phyloP scores from a whole-genome alignment of 1,140 invertebrate genomes.

The Papilio polytes region DNA sequence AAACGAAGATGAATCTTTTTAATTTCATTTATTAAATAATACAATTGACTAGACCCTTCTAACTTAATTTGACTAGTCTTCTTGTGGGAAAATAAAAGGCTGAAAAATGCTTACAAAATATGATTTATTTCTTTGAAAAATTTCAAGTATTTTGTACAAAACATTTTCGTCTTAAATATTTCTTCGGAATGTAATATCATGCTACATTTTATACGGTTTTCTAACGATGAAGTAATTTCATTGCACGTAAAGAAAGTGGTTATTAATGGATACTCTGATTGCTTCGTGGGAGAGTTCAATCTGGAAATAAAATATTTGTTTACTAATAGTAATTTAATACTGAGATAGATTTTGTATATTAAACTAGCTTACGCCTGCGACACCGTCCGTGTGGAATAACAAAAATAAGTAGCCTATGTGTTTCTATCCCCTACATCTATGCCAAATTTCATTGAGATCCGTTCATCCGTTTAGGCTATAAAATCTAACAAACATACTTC shows the following conservation, averaged over 20 bases:
- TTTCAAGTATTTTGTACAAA: background rate
- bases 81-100: background rate
- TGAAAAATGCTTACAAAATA: background rate
- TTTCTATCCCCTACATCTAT: too few species aligned
- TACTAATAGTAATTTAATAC: background rate
- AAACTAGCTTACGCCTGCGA: too few species aligned
- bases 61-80: background rate
- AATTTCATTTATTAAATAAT: too few species aligned
- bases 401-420: too few species aligned
- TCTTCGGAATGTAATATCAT: background rate
- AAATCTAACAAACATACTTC: too few species aligned
- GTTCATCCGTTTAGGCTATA: too few species aligned
- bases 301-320: background rate
- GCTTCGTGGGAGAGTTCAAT: background rate
- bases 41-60: too few species aligned
- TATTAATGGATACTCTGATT: background rate
- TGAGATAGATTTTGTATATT: too few species aligned
- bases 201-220: background rate
- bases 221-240: background rate
- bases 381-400: too few species aligned
- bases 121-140: background rate
- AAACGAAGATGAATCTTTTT: background rate
- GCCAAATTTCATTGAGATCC: too few species aligned
- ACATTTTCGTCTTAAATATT: background rate
- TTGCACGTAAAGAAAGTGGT: background rate